Percentiles rank a stretch among this genome's conserved stretches.
These are phyloP conservation scores for Megamerina dolium DNA, from an alignment of 2,888 invertebrate species.

Conservation along the genomic window DNA sequence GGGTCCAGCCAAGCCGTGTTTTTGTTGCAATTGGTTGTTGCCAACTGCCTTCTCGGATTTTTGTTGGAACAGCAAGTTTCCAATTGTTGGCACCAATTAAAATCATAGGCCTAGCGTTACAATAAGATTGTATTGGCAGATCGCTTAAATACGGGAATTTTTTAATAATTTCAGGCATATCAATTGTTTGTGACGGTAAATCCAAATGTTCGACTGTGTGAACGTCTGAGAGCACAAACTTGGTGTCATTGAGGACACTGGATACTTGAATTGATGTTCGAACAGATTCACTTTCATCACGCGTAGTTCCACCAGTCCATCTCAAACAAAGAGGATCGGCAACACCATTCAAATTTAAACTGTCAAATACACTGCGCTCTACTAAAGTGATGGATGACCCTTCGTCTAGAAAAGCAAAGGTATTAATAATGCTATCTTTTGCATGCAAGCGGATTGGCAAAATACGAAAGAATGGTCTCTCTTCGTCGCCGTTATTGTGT, in stretches of 20 bases:
- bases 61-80: constrained; percentile 9
- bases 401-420: constrained; percentile 4
- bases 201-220: constrained; percentile 7
- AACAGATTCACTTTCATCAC: background rate
- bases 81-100: constrained; percentile 12
- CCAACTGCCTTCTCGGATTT: constrained; percentile 10
- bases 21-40: constrained; percentile 13
- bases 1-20: constrained; percentile 13
- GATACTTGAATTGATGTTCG: background rate
- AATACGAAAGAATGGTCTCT: background rate
- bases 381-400: no score
- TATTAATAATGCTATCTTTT: background rate
- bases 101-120: constrained; percentile 9
- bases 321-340: constrained; percentile 1
- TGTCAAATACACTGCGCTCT: background rate
- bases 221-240: constrained; percentile 3
- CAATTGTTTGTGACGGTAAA: constrained; percentile 2
- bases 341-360: background rate
- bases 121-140: constrained; percentile 10
- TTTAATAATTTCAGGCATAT: background rate
- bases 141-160: constrained; percentile 6
- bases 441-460: background rate
- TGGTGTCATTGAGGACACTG: background rate
- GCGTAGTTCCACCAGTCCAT: constrained; percentile 8
- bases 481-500: constrained; percentile 2